Evolutionary conservation across 2,888 invertebrate species (phyloP), one percentile per base, ranked within the genome.

Genomic region (Augochlorella aurata): DNA sequence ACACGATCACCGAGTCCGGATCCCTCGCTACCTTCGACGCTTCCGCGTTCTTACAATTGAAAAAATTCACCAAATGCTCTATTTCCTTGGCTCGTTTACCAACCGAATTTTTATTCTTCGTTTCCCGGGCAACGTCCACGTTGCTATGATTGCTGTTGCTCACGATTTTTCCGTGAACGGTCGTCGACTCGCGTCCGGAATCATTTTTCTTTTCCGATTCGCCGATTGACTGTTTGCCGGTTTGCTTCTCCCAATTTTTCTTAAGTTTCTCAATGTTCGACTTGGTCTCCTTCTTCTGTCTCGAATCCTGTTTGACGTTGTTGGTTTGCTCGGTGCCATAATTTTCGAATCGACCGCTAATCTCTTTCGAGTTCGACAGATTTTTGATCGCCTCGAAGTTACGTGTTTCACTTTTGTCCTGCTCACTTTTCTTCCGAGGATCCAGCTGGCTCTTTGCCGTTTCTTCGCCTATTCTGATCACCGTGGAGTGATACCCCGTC

Each of bases 51-150:
- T 93, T 93, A 77, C 93, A 93, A 65, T 93, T 93, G 82, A 93
- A 93, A 58, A 93, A 93, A 70, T 93, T 93, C 10, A 93, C 93
- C 74, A 93, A 82, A 5, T 93, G 92, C 71, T 92, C 93, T 75
- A 93, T 93, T 38, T 93, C 93, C 79, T 92, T 92, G 0, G 91
- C 87, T 24, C 90, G 88, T 54, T 91, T 92, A 0, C 85, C 88
- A 2, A 74, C 58, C 24, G 79, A 70, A 7, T 80, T 87, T 5
- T 77, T 82, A 14, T 47, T 81, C 61, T 78, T 86, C 29, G 44
- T 5, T 7, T 83, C 82, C 16, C 68, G 77, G 2, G 14, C 61
- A 8, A 21, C 16, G 2, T 67, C 65, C 2, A 79, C 74, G 16
- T 77, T 68, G 38, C 18, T 58, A 10, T 50, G 72, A 5, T 77